Base-by-base conservation (phyloP, 1,140 invertebrate genomes). In the Asobara japonica region DNA sequence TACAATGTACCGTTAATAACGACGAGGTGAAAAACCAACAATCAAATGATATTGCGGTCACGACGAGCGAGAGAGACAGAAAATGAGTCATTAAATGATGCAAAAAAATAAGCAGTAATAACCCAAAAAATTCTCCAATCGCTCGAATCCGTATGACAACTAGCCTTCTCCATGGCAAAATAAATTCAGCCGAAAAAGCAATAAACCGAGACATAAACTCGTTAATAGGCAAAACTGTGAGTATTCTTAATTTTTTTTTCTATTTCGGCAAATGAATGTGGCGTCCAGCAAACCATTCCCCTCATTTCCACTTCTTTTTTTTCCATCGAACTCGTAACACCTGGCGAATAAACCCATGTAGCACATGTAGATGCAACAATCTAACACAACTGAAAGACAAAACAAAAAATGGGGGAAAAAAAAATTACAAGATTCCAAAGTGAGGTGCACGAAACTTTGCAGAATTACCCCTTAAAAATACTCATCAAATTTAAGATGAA, bases 21-120 rank as follows among this genome's bases (percentile, higher is more conserved):
- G 22, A 56, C 13, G n/a, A 13, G 22, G 13, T 45, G n/a, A 45
- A n/a, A 45, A 45, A n/a, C 41, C 41, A 56, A 56, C 16, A 56
- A 56, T 56, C 51, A 56, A 22, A 13, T 22, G 51, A 56, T 22
- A 56, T 56, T 56, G 51, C 51, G 51, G 51, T 56, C 51, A 56
- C 51, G 22, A 27, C 18, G 51, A 25, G 16, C 20, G 11, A 18
- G 1, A 13, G 22, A 25, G 22, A 45, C 16, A 16, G 41, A 36
- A 36, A 36, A 5, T 11, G 31, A 45, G 41, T 45, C 6, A 45
- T 45, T 45, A 6, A 45, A 10, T n/a, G n/a, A 45, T n/a, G 6
- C 8, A n/a, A n/a, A n/a, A n/a, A n/a, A n/a, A n/a, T n/a, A n/a
- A n/a, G n/a, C n/a, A n/a, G n/a, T n/a, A n/a, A n/a, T n/a, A n/a